These are phyloP conservation scores for Palloptera scutellata DNA, from an alignment of 2,888 invertebrate species.

Conservation along the genomic window DNA sequence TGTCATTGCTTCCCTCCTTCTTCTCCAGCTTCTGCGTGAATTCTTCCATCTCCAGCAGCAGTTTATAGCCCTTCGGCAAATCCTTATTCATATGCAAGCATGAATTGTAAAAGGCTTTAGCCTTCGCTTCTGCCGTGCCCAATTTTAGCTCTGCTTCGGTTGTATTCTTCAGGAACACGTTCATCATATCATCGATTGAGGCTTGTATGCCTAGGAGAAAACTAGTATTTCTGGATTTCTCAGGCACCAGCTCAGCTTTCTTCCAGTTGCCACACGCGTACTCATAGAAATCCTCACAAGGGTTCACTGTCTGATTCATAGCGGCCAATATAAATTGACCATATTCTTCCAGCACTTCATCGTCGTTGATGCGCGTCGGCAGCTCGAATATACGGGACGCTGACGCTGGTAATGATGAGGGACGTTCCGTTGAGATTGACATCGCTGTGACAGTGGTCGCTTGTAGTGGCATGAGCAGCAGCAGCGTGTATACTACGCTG, in stretches of 20 bases:
- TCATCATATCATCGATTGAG: slow-evolving; percentile 48
- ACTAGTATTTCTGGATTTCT: slow-evolving; percentile 46
- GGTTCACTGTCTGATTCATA: slow-evolving; percentile 54
- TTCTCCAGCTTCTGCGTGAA: slow-evolving; percentile 8
- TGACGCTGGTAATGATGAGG: slow-evolving; percentile 8
- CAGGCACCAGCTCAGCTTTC: slow-evolving; percentile 44
- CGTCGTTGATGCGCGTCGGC: slow-evolving; percentile 42
- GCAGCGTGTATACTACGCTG: too few species aligned
- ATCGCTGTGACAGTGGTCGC: slow-evolving; percentile 9
- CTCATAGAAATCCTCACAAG: slow-evolving; percentile 59
- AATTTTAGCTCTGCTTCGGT: slow-evolving; percentile 40
- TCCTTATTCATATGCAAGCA: slow-evolving; percentile 50
- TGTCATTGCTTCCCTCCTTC: slow-evolving; percentile 36
- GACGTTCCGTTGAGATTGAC: slow-evolving; percentile 16
- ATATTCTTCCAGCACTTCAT: slow-evolving; percentile 52
- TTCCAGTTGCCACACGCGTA: slow-evolving; percentile 58
- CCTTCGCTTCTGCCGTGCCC: slow-evolving; percentile 49
- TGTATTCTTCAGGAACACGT: slow-evolving; percentile 47
- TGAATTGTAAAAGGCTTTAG: slow-evolving; percentile 50
- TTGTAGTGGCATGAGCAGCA: background rate
- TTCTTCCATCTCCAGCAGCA: slow-evolving; percentile 38
- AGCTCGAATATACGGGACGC: slow-evolving; percentile 40
- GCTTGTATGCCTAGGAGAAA: slow-evolving; percentile 52
- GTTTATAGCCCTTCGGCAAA: slow-evolving; percentile 44
- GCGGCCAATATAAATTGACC: slow-evolving; percentile 50